Conservation (phyloP, 2,113 vertebrate genomes). For the Vombatus ursinus region DNA sequence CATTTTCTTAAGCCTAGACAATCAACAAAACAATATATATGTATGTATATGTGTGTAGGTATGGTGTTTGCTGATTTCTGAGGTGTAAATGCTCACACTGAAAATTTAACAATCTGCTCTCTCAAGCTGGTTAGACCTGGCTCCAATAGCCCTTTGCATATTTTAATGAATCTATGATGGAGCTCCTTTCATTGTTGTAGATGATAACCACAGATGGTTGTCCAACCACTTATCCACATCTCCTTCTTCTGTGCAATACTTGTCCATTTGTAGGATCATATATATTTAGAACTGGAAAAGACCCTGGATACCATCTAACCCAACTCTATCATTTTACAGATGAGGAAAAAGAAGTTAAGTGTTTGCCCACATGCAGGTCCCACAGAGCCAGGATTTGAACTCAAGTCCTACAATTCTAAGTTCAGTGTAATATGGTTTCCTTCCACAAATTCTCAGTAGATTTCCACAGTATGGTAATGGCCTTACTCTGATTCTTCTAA, state of each 20-base stretch:
- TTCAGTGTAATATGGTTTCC: neutral
- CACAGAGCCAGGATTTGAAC: neutral
- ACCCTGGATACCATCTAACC: neutral
- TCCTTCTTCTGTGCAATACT: neutral
- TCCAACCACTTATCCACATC: neutral
- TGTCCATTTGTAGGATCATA: neutral
- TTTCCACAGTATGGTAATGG: neutral
- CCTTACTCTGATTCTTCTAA: neutral
- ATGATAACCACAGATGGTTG: neutral
- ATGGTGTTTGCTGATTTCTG: neutral
- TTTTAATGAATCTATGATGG: neutral
- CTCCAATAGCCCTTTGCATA: neutral
- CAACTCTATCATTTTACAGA: neutral
- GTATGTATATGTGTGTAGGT: neutral
- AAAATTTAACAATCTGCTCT: neutral
- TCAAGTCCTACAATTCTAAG: neutral
- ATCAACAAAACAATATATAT: neutral
- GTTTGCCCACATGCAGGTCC: neutral
- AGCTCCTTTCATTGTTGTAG: neutral
- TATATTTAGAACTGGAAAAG: neutral
- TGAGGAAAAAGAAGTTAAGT: neutral
- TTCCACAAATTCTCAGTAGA: neutral
- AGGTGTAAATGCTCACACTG: neutral
- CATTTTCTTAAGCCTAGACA: neutral
- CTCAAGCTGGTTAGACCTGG: neutral